Percentiles rank a stretch among this genome's conserved stretches.
These are phyloP conservation scores for Seriola quinqueradiata DNA, from an alignment of 2,113 vertebrate genomes.

Conservation along the genomic window DNA sequence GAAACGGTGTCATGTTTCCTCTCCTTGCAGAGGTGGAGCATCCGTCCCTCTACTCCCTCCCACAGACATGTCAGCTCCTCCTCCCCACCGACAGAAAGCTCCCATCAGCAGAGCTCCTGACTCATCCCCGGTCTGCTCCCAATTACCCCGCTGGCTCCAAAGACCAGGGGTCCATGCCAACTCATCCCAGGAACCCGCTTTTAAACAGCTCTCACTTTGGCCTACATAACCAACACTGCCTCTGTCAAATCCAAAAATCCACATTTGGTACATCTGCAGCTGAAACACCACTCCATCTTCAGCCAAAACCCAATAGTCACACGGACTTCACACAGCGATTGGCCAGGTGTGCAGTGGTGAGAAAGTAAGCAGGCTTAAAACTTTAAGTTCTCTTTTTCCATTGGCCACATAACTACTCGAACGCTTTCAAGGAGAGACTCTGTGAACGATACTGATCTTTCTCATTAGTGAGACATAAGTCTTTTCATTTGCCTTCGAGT, in stretches of 20 bases:
- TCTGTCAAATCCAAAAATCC: conserved; percentile 37
- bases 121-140: conserved; percentile 79
- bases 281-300: conserved; percentile 12
- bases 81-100: conserved; percentile 54
- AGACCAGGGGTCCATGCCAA: conserved; percentile 56
- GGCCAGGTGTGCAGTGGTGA: background rate
- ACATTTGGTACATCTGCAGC: conserved; percentile 28
- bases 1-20: conserved; percentile 68
- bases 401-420: conserved; percentile 4
- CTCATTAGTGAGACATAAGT: background rate
- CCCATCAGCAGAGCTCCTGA: conserved; percentile 68
- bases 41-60: conserved; percentile 57
- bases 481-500: background rate
- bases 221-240: conserved; percentile 24
- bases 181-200: conserved; percentile 48
- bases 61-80: conserved; percentile 52
- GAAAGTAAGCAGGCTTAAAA: background rate
- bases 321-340: background rate
- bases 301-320: conserved; percentile 5
- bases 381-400: background rate
- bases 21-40: conserved; percentile 56
- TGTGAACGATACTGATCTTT: background rate
- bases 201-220: conserved; percentile 54
- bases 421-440: background rate
- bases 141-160: conserved; percentile 77